phyloP scores from a whole-genome alignment of 2,888 invertebrate species.

The Physocephala rufipes region DNA sequence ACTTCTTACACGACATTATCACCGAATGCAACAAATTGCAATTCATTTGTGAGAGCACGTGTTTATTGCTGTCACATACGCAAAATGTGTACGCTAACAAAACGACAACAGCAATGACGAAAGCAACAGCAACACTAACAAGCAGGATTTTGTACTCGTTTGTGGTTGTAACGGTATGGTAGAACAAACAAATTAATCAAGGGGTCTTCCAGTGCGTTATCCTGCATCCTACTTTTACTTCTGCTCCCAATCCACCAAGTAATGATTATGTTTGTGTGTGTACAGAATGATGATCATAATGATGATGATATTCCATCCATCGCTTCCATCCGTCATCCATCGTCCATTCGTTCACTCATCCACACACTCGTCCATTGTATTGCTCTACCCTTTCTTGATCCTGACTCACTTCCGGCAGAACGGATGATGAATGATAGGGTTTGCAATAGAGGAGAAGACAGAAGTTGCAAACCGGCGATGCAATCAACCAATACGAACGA shows the following conservation, averaged over 20 bases:
- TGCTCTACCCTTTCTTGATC: constrained; percentile 18
- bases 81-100: too few species aligned
- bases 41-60: not conserved
- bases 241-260: not conserved
- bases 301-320: too few species aligned
- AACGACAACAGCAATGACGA: too few species aligned
- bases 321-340: too few species aligned
- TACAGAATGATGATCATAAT: too few species aligned
- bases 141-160: too few species aligned
- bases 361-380: not conserved
- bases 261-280: not conserved
- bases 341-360: not conserved
- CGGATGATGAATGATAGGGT: constrained; percentile 26
- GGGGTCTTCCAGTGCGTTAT: constrained; percentile 45
- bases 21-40: not conserved
- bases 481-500: too few species aligned
- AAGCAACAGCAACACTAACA: too few species aligned
- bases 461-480: too few species aligned
- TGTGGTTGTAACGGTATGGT: constrained; percentile 12
- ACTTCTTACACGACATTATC: not conserved
- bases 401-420: not conserved
- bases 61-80: too few species aligned
- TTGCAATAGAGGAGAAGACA: not conserved
- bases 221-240: constrained; percentile 24
- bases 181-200: constrained; percentile 46